A percentile compares a stretch with the other conserved stretches of the same genome.
Conservation (phyloP, 2,888 invertebrate genomes). For the Gryllus longicercus region DNA sequence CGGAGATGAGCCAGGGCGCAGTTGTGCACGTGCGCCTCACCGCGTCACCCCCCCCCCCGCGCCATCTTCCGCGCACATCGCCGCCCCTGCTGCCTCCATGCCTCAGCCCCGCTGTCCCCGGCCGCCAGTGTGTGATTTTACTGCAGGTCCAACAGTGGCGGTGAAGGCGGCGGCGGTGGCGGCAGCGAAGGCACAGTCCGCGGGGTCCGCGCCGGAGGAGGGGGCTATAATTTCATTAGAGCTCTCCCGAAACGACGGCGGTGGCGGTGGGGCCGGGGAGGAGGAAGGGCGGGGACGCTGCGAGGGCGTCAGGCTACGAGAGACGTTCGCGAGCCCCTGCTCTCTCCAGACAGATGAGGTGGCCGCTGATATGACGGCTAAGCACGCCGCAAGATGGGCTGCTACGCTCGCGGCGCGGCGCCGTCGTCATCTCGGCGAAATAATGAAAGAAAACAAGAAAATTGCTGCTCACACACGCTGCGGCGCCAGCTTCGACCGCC, state of each 20-base stretch:
- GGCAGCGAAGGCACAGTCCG: neutral
- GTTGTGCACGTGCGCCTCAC: slow-evolving; percentile 21
- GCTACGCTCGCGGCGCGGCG: neutral
- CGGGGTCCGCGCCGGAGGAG: slow-evolving; percentile 32
- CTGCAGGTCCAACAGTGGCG: neutral
- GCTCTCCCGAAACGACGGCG: neutral
- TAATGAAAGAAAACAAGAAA: slow-evolving; percentile 17
- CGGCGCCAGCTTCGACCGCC: neutral
- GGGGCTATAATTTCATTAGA: slow-evolving; percentile 57
- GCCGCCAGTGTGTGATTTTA: slow-evolving; percentile 18
- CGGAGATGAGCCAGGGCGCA: slow-evolving; percentile 22
- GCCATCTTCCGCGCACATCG: slow-evolving; percentile 18
- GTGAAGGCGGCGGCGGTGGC: neutral
- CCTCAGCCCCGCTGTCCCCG: neutral
- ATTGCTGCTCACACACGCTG: neutral
- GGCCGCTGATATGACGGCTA: slow-evolving; percentile 28
- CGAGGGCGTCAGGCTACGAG: neutral
- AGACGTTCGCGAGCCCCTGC: neutral
- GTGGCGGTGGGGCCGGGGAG: neutral
- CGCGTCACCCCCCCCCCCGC: slow-evolving; percentile 23
- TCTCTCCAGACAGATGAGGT: slow-evolving; percentile 2
- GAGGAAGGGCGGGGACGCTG: neutral
- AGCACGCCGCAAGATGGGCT: slow-evolving; percentile 34
- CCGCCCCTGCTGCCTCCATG: slow-evolving; percentile 7
- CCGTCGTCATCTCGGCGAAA: neutral